Conservation (phyloP, 2,888 invertebrate genomes). For the Drosophila limbata region DNA sequence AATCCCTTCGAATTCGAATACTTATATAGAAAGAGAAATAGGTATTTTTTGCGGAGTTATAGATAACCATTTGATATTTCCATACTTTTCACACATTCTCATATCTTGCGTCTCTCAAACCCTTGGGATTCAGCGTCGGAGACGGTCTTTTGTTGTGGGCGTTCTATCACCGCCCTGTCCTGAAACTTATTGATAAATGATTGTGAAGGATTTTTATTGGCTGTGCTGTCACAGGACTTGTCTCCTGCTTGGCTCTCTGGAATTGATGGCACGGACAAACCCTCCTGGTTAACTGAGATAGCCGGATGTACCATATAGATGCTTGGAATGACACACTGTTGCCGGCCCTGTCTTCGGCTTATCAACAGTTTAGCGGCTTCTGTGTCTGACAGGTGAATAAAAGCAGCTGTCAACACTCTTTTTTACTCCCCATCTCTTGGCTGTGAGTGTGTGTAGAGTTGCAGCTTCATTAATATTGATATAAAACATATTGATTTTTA, state of each 20-base stretch:
- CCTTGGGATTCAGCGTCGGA: background rate
- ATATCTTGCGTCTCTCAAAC: slow-evolving; percentile 8
- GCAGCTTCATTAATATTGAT: slow-evolving; percentile 72
- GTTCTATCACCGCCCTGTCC: slow-evolving; percentile 19
- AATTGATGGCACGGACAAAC: slow-evolving; percentile 43
- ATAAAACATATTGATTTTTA: slow-evolving; percentile 66
- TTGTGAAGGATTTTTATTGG: slow-evolving; percentile 73
- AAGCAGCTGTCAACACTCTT: slow-evolving; percentile 80
- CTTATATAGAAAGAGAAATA: background rate
- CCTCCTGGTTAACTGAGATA: slow-evolving; percentile 35
- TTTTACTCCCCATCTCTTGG: slow-evolving; percentile 27
- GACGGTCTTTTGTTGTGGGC: slow-evolving; percentile 5
- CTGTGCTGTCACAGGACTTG: slow-evolving; percentile 64
- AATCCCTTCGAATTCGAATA: background rate
- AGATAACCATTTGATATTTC: slow-evolving; percentile 67
- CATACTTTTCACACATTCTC: slow-evolving; percentile 39
- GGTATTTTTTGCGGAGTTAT: slow-evolving; percentile 42
- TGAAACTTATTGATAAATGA: slow-evolving; percentile 79
- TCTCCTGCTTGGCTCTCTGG: slow-evolving; percentile 26
- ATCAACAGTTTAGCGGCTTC: slow-evolving; percentile 80
- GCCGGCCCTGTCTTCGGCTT: slow-evolving; percentile 49
- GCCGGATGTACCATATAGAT: slow-evolving; percentile 30
- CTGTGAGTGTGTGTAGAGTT: slow-evolving; percentile 19
- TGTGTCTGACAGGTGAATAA: slow-evolving; percentile 81
- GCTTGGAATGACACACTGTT: slow-evolving; percentile 42